A percentile compares a stretch with the other conserved stretches of the same genome.
Evolutionary conservation across 2,113 vertebrate genomes (phyloP).

Genomic region (Phalacrocorax carbo): DNA sequence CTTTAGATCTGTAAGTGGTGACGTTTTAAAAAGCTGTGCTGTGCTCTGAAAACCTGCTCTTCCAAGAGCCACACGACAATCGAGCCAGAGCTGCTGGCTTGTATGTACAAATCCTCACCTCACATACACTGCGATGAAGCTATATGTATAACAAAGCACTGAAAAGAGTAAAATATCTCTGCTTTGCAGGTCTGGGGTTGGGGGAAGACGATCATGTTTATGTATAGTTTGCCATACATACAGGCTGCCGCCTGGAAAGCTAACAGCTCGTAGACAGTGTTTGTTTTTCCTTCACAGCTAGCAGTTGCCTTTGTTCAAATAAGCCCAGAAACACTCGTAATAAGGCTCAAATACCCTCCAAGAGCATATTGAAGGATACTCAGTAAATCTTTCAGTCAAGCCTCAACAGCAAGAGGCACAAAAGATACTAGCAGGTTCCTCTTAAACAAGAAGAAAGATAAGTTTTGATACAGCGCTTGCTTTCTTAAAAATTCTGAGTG

Average conservation of each 20-base stretch:
- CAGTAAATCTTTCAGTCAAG: background rate
- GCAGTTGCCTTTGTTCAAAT: slow-evolving; percentile 4
- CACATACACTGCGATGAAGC: background rate
- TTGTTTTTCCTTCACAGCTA: background rate
- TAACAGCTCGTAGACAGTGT: background rate
- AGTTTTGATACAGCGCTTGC: slow-evolving; percentile 53
- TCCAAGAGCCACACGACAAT: background rate
- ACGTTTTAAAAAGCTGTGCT: background rate
- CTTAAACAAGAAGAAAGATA: background rate
- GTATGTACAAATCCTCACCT: background rate
- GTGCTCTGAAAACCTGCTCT: background rate
- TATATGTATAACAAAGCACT: background rate
- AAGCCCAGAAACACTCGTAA: background rate
- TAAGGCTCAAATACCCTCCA: slow-evolving; percentile 1
- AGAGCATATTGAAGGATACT: background rate
- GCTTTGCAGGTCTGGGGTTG: background rate
- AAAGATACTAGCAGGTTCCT: background rate
- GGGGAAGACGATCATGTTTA: background rate
- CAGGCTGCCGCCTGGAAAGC: background rate
- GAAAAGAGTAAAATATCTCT: background rate
- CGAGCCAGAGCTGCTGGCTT: background rate
- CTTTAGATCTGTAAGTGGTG: background rate
- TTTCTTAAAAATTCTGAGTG: slow-evolving; percentile 69
- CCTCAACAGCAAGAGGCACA: background rate
- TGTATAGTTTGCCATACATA: background rate